phyloP scores from a whole-genome alignment of 1,140 invertebrate genomes.

The Zeugodacus cucurbitae region DNA sequence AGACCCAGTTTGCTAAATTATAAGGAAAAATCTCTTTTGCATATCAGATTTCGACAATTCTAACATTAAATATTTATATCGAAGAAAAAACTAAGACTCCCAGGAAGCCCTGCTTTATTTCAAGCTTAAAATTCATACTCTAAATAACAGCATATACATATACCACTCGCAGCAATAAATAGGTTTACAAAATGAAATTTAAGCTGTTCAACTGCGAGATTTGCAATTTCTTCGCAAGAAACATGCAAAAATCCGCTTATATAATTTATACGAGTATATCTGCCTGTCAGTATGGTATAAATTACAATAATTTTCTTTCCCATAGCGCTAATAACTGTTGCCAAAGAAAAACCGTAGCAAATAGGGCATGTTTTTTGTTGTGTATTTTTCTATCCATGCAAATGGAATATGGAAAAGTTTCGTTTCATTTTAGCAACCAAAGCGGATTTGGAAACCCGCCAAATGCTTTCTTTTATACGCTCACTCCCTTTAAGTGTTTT shows the following conservation, averaged over 20 bases:
- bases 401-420: constrained; percentile 13
- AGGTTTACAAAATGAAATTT: not conserved
- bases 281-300: not conserved
- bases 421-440: not conserved
- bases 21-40: no score
- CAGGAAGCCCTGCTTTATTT: no score
- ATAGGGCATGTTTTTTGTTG: not conserved
- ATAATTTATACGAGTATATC: not conserved
- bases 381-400: not conserved
- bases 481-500: not conserved
- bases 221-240: not conserved
- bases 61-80: no score
- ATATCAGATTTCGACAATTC: no score
- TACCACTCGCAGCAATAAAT: not conserved
- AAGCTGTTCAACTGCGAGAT: not conserved
- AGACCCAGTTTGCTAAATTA: no score
- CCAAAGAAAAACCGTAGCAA: not conserved
- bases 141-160: no score
- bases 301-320: constrained; percentile 20
- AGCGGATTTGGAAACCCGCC: constrained; percentile 27
- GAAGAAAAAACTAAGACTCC: no score
- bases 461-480: not conserved
- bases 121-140: no score
- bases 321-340: not conserved
- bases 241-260: not conserved